A percentile compares a stretch with the other conserved stretches of the same genome.
Evolutionary conservation across 2,113 vertebrate genomes (phyloP).

Genomic region (Odontesthes bonariensis): DNA sequence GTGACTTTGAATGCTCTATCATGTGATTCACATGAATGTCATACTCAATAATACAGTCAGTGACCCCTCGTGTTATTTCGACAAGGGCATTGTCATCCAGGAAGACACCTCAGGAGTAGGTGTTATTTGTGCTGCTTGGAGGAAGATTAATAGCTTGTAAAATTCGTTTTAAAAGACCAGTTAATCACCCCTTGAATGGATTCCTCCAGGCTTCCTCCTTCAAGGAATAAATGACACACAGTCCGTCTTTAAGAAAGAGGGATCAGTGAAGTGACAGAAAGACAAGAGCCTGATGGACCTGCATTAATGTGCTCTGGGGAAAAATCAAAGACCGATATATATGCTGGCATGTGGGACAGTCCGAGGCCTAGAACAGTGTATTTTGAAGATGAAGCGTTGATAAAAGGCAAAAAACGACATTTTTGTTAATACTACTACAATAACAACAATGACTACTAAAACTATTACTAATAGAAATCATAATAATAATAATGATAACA

Average conservation of each 20-base stretch:
- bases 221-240: constrained; percentile 53
- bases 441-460: not conserved
- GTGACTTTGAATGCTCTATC: constrained; percentile 1
- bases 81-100: not conserved
- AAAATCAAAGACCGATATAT: constrained; percentile 67
- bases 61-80: constrained; percentile 1
- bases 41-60: not conserved
- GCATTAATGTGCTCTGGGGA: constrained; percentile 79
- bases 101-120: not conserved
- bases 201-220: constrained; percentile 31
- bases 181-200: constrained; percentile 52
- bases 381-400: constrained; percentile 35
- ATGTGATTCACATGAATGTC: not conserved
- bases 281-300: constrained; percentile 71
- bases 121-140: constrained; percentile 11
- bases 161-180: constrained; percentile 28
- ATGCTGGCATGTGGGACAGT: constrained; percentile 45
- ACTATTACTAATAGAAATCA: too few species aligned
- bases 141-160: constrained; percentile 20
- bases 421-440: not conserved
- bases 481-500: too few species aligned
- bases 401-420: constrained; percentile 4
- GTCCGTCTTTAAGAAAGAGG: constrained; percentile 47
- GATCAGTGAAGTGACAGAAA: constrained; percentile 55
- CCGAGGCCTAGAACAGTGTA: constrained; percentile 37